Conservation (phyloP, 1,140 invertebrate genomes). For the Muscidifurax raptorellus region DNA sequence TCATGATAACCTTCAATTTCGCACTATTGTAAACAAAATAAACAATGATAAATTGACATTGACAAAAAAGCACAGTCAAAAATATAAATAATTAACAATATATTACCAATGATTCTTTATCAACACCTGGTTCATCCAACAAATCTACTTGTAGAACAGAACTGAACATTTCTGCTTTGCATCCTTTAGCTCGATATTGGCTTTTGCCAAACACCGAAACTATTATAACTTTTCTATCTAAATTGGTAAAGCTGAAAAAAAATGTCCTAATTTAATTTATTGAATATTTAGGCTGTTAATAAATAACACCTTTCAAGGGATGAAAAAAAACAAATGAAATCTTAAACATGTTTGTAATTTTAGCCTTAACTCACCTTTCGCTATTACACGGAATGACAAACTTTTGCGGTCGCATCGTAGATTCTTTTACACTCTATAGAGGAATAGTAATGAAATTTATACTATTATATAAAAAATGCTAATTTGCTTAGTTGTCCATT, state of each 20-base stretch:
- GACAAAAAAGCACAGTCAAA: conserved; percentile 13
- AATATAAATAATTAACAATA: conserved; percentile 33
- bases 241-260: conserved; percentile 60
- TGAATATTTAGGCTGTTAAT: background rate
- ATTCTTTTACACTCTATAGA: background rate
- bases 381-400: conserved; percentile 63
- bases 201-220: conserved; percentile 84
- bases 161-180: conserved; percentile 80
- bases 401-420: conserved; percentile 67
- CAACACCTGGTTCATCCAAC: conserved; percentile 73
- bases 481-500: no score
- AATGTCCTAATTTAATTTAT: conserved; percentile 17
- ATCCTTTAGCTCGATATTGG: conserved; percentile 75
- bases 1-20: conserved; percentile 84
- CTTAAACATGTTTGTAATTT: background rate
- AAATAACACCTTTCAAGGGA: background rate
- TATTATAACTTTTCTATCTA: conserved; percentile 78
- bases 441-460: background rate
- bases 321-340: background rate
- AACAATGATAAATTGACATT: conserved; percentile 47
- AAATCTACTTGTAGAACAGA: conserved; percentile 73
- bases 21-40: conserved; percentile 71
- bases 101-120: conserved; percentile 72
- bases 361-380: conserved; percentile 58
- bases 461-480: background rate